A percentile compares a stretch with the other conserved stretches of the same genome.
Conservation (phyloP, 2,797 vertebrate species). For the Sardinella longiceps region DNA sequence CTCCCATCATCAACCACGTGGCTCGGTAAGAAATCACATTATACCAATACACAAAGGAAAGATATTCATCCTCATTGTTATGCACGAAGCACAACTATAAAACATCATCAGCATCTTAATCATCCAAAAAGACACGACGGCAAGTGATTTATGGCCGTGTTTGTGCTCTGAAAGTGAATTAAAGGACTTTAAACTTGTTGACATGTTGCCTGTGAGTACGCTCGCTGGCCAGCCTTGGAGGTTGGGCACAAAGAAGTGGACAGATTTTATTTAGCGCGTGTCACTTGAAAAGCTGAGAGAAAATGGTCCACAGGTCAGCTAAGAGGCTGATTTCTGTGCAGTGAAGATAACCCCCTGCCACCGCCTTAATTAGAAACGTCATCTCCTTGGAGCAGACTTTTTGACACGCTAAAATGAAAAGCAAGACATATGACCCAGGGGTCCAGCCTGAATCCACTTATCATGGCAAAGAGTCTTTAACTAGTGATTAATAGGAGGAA, state of each 20-base stretch:
- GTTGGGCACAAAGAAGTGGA: background rate
- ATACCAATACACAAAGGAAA: background rate
- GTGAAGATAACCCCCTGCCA: background rate
- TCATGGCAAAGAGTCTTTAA: slow-evolving; percentile 3
- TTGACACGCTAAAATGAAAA: slow-evolving; percentile 38
- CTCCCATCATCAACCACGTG: slow-evolving; percentile 92
- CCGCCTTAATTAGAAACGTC: slow-evolving; percentile 60
- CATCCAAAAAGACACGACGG: slow-evolving; percentile 7
- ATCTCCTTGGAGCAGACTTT: slow-evolving; percentile 42
- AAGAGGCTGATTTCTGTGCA: background rate
- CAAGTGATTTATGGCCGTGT: slow-evolving; percentile 21
- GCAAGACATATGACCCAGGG: slow-evolving; percentile 36
- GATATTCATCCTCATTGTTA: background rate
- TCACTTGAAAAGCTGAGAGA: slow-evolving; percentile 33
- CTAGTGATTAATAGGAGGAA: background rate
- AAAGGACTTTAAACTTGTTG: background rate
- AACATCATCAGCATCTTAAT: slow-evolving; percentile 31
- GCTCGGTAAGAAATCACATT: slow-evolving; percentile 78
- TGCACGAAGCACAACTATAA: slow-evolving; percentile 39
- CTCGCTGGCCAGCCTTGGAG: background rate
- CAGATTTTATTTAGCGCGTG: background rate
- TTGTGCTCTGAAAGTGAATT: slow-evolving; percentile 22
- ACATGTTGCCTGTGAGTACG: background rate
- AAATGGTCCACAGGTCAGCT: background rate
- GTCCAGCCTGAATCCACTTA: slow-evolving; percentile 44